Evolutionary conservation across 2,113 vertebrate genomes (phyloP).

Genomic region (Sebastes schlegelii): DNA sequence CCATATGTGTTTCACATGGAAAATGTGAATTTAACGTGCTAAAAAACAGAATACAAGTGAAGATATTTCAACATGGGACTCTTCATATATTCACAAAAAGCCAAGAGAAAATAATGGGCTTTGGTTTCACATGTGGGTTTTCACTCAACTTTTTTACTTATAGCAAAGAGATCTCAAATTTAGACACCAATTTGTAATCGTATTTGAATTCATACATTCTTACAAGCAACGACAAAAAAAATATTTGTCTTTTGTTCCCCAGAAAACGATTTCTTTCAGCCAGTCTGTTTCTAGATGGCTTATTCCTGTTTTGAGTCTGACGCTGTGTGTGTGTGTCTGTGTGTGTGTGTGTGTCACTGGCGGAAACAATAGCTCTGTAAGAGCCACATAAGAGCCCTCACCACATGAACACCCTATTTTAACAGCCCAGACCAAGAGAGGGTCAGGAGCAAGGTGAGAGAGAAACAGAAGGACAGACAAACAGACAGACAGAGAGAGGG

Average conservation of each 20-base stretch:
- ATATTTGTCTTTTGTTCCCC: background rate
- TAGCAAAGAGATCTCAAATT: slow-evolving; percentile 8
- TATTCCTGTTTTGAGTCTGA: slow-evolving; percentile 50
- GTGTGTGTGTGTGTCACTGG: slow-evolving; percentile 88
- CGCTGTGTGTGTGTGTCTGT: slow-evolving; percentile 20
- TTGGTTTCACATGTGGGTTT: background rate
- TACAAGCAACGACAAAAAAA: slow-evolving; percentile 18
- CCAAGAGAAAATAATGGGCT: background rate
- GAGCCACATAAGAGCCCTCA: slow-evolving; percentile 85
- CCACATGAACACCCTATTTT: slow-evolving; percentile 89
- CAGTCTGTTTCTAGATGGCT: slow-evolving; percentile 31
- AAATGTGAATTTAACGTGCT: background rate
- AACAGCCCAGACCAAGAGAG: slow-evolving; percentile 94
- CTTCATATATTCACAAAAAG: background rate
- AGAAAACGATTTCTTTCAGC: slow-evolving; percentile 6
- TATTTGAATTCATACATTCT: background rate
- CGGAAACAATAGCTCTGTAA: slow-evolving; percentile 96
- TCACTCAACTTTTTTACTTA: background rate
- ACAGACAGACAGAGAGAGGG: slow-evolving; percentile 63
- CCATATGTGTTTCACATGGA: background rate
- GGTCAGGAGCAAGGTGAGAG: slow-evolving; percentile 89
- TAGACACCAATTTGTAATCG: background rate
- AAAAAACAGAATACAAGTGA: background rate
- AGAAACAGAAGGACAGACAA: slow-evolving; percentile 67
- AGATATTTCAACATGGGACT: background rate